Evolutionary conservation across 2,797 vertebrate species (phyloP), one percentile per base, ranked within the genome.

Genomic region (Cyclura pinguis): DNA sequence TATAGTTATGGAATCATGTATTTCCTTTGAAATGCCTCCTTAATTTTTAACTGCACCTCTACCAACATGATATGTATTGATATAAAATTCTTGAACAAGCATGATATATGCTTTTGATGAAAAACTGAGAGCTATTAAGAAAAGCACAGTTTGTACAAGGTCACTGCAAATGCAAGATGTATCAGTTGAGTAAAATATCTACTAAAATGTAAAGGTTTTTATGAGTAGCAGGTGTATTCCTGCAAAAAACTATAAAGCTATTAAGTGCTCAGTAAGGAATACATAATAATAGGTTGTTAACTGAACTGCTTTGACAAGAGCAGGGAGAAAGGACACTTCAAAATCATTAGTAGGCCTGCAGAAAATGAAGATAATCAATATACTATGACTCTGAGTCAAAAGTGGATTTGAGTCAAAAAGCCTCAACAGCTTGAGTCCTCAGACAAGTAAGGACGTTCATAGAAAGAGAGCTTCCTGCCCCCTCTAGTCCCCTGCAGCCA

Each of bases 151-250:
- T 93, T 94, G 90, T 92, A 90, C 96, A 97, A 97, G 97, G 96
- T 97, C 97, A 96, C 29, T 93, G 88, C 83, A 96, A 96, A 95
- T 80, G 93, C 87, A 94, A 93, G 91, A 93, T 95, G 91, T 88
- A 93, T 94, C 96, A 97, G 92, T 86, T 83, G 89, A 93, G 92
- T 89, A 78, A 96, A 96, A 95, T 95, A 97, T 95, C 91, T 96
- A 77, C 76, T 95, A 92, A 93, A 95, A 95, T 91, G 94, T 92
- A 96, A 97, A 97, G 93, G 93, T 95, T 93, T 97, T 97, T 97
- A 97, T 95, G 97, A 97, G 96, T 96, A 97, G 97, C 96, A 97
- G 96, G 96, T 96, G 96, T 96, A 96, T 97, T 97, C 92, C 94
- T 94, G 94, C 88, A 95, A 95, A 96, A 96, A 94, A 91, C 90